Base-by-base conservation (phyloP, 2,888 invertebrate genomes). In the Oxycera nigricornis region DNA sequence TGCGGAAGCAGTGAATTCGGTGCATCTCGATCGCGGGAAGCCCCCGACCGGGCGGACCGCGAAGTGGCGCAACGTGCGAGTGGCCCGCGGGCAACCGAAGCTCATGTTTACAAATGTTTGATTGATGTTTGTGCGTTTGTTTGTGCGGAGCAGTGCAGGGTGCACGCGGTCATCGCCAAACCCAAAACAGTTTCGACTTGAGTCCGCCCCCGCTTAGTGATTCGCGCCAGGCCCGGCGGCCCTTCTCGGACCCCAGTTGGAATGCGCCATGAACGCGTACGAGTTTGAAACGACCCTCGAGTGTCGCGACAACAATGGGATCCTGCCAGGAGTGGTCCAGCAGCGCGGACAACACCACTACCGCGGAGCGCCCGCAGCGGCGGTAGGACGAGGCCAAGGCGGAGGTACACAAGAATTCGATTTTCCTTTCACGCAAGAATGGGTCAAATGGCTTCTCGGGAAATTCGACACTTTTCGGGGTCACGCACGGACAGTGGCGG, bases 221-320 rank as follows among this genome's bases (percentile, higher is more conserved):
- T n/a, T n/a, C n/a, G n/a, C n/a, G n/a, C n/a, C n/a, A n/a, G n/a
- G n/a, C n/a, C n/a, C n/a, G n/a, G 72, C 35, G 14, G 35, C 14
- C 11, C 17, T n/a, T 31, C 17, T 65, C 22, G 65, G 65, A 65
- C 41, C 26, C 50, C 9, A 52, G 22, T 46, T 41, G 35, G 67
- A 61, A 46, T 74, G 74, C 70, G 74, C 62, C 77, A 85, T 85
- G 85, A 85, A 84, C 83, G 83, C 85, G 78, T 85, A 85, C 81
- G 85, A 85, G 80, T 85, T 85, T 81, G 85, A 85, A 80, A 84
- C 85, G 70, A 84, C 85, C 78, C 82, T 84, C 79, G 85, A 85
- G 80, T 85, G 85, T 80, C 84, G 85, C 77, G 85, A 85, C 70
- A 81, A 80, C 75, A 81, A 81, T 77, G 80, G 81, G 76, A 79